phyloP scores from a whole-genome alignment of 2,888 invertebrate genomes.

The Hipparchia sbordonii region DNA sequence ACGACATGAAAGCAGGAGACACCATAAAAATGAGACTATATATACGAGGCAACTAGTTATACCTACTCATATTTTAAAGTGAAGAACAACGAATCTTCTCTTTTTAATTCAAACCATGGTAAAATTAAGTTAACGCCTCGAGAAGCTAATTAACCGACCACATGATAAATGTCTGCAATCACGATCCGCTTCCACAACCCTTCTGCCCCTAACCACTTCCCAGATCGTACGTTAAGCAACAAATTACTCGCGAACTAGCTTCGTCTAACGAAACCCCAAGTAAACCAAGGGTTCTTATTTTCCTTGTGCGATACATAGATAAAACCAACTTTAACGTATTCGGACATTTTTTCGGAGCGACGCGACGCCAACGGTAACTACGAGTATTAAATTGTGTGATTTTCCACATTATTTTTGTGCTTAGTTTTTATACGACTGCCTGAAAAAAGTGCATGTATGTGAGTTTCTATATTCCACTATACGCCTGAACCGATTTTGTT shows the following conservation, averaged over 20 bases:
- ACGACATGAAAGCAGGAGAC: too few relatives aligned
- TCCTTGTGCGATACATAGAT: neutral
- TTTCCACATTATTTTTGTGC: too few relatives aligned
- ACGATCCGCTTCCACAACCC: conserved; percentile 57
- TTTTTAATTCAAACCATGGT: neutral
- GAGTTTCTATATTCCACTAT: too few relatives aligned
- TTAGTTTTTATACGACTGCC: too few relatives aligned
- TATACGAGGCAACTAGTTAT: neutral
- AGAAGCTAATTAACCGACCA: conserved; percentile 65
- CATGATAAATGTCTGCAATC: conserved; percentile 77
- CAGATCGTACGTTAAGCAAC: conserved; percentile 42
- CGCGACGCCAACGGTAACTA: too few relatives aligned
- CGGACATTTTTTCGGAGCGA: too few relatives aligned
- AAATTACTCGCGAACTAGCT: conserved; percentile 54
- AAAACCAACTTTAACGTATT: too few relatives aligned
- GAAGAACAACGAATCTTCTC: neutral
- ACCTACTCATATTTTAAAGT: neutral
- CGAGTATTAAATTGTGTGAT: too few relatives aligned
- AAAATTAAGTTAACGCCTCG: conserved; percentile 39
- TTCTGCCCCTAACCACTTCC: conserved; percentile 47
- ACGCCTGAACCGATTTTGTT: too few relatives aligned
- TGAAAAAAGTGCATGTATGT: too few relatives aligned
- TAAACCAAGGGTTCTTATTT: conserved; percentile 4
- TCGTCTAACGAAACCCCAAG: conserved; percentile 33
- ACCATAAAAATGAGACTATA: too few relatives aligned